These are phyloP conservation scores for Heterodera filipjevi DNA, from an alignment of 2,888 invertebrate genomes.

Conservation along the genomic window DNA sequence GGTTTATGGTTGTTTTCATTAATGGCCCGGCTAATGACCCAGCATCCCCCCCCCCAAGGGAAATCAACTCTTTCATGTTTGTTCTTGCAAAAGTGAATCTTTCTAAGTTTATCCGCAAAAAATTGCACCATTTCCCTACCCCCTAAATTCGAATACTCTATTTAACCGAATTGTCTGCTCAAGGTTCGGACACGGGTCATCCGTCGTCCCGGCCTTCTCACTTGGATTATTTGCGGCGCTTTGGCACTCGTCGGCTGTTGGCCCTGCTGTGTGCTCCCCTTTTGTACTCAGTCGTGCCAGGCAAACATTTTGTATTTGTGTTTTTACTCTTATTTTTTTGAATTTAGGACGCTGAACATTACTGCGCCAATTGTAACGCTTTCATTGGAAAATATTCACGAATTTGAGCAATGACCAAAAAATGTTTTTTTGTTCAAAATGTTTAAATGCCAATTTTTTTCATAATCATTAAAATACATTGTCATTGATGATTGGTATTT, in stretches of 20 bases:
- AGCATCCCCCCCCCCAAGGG: too few relatives aligned
- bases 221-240: conserved; percentile 37
- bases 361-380: conserved; percentile 35
- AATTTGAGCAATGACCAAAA: conserved; percentile 11
- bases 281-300: conserved; percentile 34
- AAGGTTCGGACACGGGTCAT: conserved; percentile 2
- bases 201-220: conserved; percentile 32
- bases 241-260: conserved; percentile 36
- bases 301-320: neutral
- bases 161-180: neutral
- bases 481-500: too few relatives aligned
- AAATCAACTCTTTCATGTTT: too few relatives aligned
- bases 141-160: too few relatives aligned
- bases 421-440: neutral
- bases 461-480: too few relatives aligned
- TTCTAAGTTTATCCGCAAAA: too few relatives aligned
- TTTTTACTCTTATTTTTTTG: neutral
- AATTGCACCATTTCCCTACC: too few relatives aligned
- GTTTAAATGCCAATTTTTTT: neutral
- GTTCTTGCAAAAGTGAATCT: too few relatives aligned
- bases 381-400: conserved; percentile 37
- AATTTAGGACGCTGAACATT: conserved; percentile 37
- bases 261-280: conserved; percentile 36
- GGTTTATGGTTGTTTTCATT: neutral
- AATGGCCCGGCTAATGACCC: too few relatives aligned